phyloP scores from a whole-genome alignment of 2,113 vertebrate genomes.

The Syngnathus scovelli region DNA sequence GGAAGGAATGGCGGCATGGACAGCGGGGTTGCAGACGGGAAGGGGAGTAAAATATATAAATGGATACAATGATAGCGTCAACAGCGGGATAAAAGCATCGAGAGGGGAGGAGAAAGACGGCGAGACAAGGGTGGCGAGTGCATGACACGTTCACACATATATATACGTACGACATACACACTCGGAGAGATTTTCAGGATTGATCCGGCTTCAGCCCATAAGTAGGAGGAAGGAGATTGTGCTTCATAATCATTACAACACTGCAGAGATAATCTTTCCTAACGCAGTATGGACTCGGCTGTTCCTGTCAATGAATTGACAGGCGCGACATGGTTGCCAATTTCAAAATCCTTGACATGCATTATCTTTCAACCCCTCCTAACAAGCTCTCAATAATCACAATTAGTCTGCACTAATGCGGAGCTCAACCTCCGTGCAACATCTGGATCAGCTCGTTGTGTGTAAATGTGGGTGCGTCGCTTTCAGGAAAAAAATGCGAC shows the following conservation, averaged over 20 bases:
- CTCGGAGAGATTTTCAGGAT: conserved; percentile 38
- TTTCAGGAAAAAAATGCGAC: background rate
- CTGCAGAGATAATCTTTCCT: conserved; percentile 43
- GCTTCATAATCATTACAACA: conserved; percentile 51
- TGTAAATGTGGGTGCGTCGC: conserved; percentile 16
- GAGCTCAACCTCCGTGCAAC: conserved; percentile 34
- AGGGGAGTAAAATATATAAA: conserved; percentile 64
- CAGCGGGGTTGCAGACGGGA: conserved; percentile 25
- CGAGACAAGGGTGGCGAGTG: conserved; percentile 37
- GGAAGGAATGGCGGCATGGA: conserved; percentile 54
- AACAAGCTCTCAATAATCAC: conserved; percentile 45
- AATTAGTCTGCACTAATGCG: conserved; percentile 50
- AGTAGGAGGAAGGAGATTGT: conserved; percentile 32
- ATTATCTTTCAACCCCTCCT: conserved; percentile 7
- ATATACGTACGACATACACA: conserved; percentile 1
- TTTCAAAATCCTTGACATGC: conserved; percentile 13
- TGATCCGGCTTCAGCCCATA: conserved; percentile 42
- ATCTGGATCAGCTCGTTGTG: conserved; percentile 38
- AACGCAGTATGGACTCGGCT: conserved; percentile 35
- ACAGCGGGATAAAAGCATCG: conserved; percentile 53
- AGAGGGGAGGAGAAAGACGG: conserved; percentile 42
- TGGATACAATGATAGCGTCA: conserved; percentile 63
- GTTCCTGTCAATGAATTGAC: conserved; percentile 34
- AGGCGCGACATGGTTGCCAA: conserved; percentile 30
- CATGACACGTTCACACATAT: background rate